phyloP scores from a whole-genome alignment of 2,797 vertebrate species.

The Macroramphosus scolopax region DNA sequence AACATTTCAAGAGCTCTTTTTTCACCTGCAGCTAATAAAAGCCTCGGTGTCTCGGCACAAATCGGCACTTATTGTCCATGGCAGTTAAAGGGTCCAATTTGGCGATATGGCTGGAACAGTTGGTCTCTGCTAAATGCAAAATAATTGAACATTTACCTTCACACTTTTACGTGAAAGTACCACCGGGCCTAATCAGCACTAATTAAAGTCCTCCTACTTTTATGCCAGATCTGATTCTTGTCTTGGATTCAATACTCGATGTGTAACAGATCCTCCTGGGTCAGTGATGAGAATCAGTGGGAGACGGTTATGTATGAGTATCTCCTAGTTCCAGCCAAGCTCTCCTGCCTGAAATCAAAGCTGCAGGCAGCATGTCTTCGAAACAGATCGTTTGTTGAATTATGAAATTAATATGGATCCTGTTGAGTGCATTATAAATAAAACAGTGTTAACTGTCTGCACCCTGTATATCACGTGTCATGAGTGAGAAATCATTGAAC shows the following conservation, averaged over 20 bases:
- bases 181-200: constrained; percentile 34
- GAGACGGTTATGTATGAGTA: constrained; percentile 25
- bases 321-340: constrained; percentile 19
- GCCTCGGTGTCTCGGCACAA: constrained; percentile 17
- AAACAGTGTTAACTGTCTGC: too few relatives aligned
- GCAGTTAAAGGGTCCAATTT: constrained; percentile 15
- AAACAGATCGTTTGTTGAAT: constrained; percentile 55
- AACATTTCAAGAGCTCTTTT: constrained; percentile 27
- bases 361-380: constrained; percentile 29
- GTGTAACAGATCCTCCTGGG: constrained; percentile 29
- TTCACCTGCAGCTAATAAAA: constrained; percentile 25
- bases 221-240: constrained; percentile 47
- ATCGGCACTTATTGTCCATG: constrained; percentile 18
- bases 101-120: not conserved
- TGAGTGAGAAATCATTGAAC: too few relatives aligned
- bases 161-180: constrained; percentile 23
- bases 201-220: constrained; percentile 56
- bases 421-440: not conserved
- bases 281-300: constrained; percentile 29
- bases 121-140: constrained; percentile 1
- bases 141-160: constrained; percentile 32
- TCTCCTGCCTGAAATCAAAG: constrained; percentile 33
- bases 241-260: constrained; percentile 26
- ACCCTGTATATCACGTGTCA: too few relatives aligned
- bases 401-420: constrained; percentile 37